Evolutionary conservation across 2,113 vertebrate genomes (phyloP), one percentile per base, ranked within the genome.

Genomic region (Jacana jacana): DNA sequence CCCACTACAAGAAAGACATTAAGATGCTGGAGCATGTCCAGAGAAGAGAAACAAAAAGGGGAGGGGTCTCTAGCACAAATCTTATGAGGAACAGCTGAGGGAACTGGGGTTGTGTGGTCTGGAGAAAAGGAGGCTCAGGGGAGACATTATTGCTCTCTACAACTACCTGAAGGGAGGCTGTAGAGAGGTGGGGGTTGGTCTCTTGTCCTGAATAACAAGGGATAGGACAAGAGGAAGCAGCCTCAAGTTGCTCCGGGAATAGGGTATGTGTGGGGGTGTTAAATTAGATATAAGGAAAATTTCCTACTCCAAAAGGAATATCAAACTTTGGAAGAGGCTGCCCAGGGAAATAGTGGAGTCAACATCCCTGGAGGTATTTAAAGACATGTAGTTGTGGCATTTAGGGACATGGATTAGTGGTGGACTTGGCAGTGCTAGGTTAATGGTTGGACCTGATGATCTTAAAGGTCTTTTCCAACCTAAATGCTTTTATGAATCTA

Each of bases 1-100:
- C 3, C 71, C 33, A 11, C 5, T 10, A 8, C 71, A 40, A 8
- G 35, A 64, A 39, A 1, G 30, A 13, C 16, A 3, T 0, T 3
- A 17, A 64, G 12, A 19, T 4, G 14, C 27, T 54, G 42, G 28
- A 73, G 40, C 0, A 0, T 1, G 11, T 19, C 39, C 40, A 72
- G 52, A 55, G 58, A 68, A 89, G 17, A 11, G 40, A 35, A 72
- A n/a, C n/a, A n/a, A n/a, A n/a, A n/a, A n/a, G 15, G 4, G 40
- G n/a, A 48, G 25, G 22, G 19, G 4, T 33, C 18, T 78, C 4
- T 8, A 89, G 48, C 3, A 37, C 17, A 60, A 2, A 14, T 46
- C 70, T 10, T 31, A 23, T 19, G 33, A 37, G 33, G 7, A 61
- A 13, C 0, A 0, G 25, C 28, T 44, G 51, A 87, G 44, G 31